Conservation (phyloP, 1,140 invertebrate genomes). For the Condylostylus longicornis region DNA sequence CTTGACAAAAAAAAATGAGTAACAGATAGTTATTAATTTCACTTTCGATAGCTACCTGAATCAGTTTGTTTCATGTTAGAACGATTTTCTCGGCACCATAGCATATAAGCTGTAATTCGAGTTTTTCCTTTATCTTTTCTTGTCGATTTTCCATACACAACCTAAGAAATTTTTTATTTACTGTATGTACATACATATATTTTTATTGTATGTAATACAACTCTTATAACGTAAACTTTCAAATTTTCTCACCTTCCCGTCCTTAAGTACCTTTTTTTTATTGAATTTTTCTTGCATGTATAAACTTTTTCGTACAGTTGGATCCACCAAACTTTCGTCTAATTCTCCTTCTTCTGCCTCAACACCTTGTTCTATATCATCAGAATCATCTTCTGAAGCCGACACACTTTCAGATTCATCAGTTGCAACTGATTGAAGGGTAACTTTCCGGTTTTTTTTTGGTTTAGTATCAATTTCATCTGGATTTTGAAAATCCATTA, state of each 20-base stretch:
- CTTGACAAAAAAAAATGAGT: no score
- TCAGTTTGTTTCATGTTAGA: conserved; percentile 49
- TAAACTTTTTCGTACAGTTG: conserved; percentile 40
- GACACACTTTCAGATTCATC: conserved; percentile 5
- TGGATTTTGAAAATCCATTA: conserved; percentile 81
- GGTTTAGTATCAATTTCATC: conserved; percentile 51
- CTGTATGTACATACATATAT: not conserved
- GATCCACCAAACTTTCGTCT: conserved; percentile 29
- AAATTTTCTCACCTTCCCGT: conserved; percentile 32
- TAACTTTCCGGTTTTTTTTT: no score
- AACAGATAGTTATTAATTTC: not conserved
- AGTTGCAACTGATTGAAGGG: conserved; percentile 21
- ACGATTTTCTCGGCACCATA: conserved; percentile 71
- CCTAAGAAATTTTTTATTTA: no score
- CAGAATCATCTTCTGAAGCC: conserved; percentile 22
- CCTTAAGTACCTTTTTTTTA: conserved; percentile 61
- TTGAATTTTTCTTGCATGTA: conserved; percentile 63
- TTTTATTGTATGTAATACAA: no score
- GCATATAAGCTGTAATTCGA: conserved; percentile 73
- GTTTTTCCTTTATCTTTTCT: conserved; percentile 65
- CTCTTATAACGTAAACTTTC: not conserved
- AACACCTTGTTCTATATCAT: conserved; percentile 23
- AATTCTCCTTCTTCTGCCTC: conserved; percentile 17
- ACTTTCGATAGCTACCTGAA: conserved; percentile 33
- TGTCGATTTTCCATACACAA: conserved; percentile 52